Percentiles rank a stretch among this genome's conserved stretches.
Conservation (phyloP, 2,113 vertebrate genomes). For the Perognathus longimembris region DNA sequence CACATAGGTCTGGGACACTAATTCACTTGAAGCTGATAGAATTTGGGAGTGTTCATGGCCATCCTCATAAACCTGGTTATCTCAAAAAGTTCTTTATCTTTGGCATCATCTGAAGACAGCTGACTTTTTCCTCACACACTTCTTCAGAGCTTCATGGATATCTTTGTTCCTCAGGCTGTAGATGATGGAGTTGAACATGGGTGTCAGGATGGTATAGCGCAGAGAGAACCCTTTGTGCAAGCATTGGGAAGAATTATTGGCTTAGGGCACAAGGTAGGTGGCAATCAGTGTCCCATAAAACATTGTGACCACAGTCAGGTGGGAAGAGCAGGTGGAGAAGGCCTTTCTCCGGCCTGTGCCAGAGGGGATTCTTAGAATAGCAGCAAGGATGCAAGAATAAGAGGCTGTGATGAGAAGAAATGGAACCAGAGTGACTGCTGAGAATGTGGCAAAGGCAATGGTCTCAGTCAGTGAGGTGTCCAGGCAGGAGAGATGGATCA, state of each 20-base stretch:
- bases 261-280: conserved; percentile 69
- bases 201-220: conserved; percentile 78
- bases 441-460: conserved; percentile 61
- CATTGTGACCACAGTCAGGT: conserved; percentile 66
- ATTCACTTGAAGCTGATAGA: background rate
- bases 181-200: conserved; percentile 71
- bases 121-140: conserved; percentile 60
- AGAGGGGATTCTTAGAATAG: conserved; percentile 70
- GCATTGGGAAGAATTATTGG: conserved; percentile 59
- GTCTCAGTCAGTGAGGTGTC: conserved; percentile 65
- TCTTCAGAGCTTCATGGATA: conserved; percentile 73
- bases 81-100: background rate
- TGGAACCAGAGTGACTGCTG: conserved; percentile 65
- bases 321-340: conserved; percentile 82
- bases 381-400: conserved; percentile 68
- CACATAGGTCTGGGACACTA: background rate
- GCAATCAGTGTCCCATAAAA: conserved; percentile 80
- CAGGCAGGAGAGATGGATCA: conserved; percentile 67
- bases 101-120: conserved; percentile 32
- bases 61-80: background rate
- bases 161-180: conserved; percentile 82
- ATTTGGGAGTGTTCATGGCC: background rate
- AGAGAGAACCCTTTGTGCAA: conserved; percentile 77
- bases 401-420: conserved; percentile 68
- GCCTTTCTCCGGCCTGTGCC: conserved; percentile 63